Evolutionary conservation across 92 coral and sea anemone genomes (phyloP), one percentile per base, ranked within the genome.

Genomic region (Phenganax marumi): DNA sequence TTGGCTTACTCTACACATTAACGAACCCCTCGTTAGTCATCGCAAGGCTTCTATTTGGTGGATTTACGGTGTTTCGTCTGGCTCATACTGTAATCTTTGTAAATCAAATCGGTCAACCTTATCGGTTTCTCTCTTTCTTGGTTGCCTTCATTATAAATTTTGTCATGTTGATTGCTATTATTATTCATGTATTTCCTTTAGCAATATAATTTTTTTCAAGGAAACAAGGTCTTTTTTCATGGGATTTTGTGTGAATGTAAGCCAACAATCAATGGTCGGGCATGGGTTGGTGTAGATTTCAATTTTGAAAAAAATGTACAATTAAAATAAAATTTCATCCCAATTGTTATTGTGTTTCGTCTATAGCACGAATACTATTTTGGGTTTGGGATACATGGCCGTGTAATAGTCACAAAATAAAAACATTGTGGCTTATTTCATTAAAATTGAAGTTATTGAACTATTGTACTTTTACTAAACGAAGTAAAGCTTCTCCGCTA

Each of bases 41-140:
- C 10, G 97, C 92, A 63, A 87, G 87, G 73, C 84, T 90, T 80
- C 88, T 91, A 54, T 77, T 93, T 80, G 91, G 93, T 13, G 58
- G 90, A 68, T 93, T 91, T 77, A 85, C 93, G 10, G 97, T 83
- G 24, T 79, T 81, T 0, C 93, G 97, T 61, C 7, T 91, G 50
- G 14, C 84, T 18, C 97, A 93, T 87, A 90, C 92, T 3, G 5
- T 90, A 10, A 64, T 85, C 49, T 93, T 90, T 58, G 24, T 91
- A 57, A 74, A 73, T 56, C 84, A 68, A 54, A 22, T 73, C 50
- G 68, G 55, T 25, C 26, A 64, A 10, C 52, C 83, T 17, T 22
- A 75, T 47, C 89, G 89, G 0, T 70, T 12, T 17, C 71, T 81
- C 6, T 9, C 65, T 22, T 86, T 86, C 53, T 0, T 68, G 1